Evolutionary conservation across 92 coral and sea anemone species (phyloP).

Genomic region (Actinernus sp.): DNA sequence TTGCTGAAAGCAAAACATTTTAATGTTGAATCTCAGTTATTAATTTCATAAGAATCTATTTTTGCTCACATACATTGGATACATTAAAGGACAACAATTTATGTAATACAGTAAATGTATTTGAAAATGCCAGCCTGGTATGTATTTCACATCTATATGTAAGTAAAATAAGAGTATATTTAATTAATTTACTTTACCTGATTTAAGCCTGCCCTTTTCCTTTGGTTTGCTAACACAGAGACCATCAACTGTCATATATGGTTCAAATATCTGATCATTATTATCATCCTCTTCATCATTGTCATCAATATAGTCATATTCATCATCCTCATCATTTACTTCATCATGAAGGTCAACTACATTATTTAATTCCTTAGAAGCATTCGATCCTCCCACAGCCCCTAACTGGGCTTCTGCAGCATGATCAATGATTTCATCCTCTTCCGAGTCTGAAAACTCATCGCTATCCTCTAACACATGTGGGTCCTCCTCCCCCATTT

Average conservation of each 20-base stretch:
- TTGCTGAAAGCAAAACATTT: no score
- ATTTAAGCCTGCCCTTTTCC: slow-evolving; percentile 19
- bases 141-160: no score
- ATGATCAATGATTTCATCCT: slow-evolving; percentile 84
- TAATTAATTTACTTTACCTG: no score
- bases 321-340: slow-evolving; percentile 36
- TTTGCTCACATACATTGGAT: no score
- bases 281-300: slow-evolving; percentile 58
- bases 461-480: slow-evolving; percentile 59
- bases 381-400: slow-evolving; percentile 75
- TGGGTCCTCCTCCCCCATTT: slow-evolving; percentile 4
- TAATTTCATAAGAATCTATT: no score
- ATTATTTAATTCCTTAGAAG: neutral
- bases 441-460: slow-evolving; percentile 81
- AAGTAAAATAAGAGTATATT: no score
- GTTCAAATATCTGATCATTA: slow-evolving; percentile 49
- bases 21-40: no score
- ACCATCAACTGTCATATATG: slow-evolving; percentile 77
- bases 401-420: slow-evolving; percentile 83
- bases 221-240: slow-evolving; percentile 75
- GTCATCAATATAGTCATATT: slow-evolving; percentile 32
- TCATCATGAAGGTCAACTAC: slow-evolving; percentile 23
- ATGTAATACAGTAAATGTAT: no score
- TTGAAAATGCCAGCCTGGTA: no score
- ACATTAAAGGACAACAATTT: no score